Conservation (phyloP, 2,797 vertebrate genomes). For the Vireo griseus region DNA sequence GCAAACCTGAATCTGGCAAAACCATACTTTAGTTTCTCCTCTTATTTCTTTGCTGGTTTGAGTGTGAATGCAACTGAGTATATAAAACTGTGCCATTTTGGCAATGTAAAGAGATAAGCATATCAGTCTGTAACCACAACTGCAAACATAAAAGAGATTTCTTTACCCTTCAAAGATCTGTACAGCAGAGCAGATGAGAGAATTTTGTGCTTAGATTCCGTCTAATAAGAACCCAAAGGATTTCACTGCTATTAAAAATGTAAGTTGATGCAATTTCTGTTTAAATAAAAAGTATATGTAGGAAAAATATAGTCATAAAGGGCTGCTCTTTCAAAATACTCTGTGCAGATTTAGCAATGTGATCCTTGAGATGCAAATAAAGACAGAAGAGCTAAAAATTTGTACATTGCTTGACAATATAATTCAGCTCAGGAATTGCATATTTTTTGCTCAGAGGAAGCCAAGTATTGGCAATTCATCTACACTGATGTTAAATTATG, state of each 20-base stretch:
- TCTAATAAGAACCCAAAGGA: constrained; percentile 30
- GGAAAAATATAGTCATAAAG: neutral
- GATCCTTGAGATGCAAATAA: neutral
- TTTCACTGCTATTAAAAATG: constrained; percentile 21
- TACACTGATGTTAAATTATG: neutral
- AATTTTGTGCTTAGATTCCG: neutral
- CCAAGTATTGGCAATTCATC: constrained; percentile 20
- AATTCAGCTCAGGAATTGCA: neutral
- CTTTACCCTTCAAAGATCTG: neutral
- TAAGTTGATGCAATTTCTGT: neutral
- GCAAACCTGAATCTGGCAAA: neutral
- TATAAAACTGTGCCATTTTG: neutral
- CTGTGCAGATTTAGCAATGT: neutral
- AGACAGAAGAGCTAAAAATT: neutral
- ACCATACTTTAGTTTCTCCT: neutral
- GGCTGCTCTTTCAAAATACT: neutral
- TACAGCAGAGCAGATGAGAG: neutral
- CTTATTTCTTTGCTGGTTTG: neutral
- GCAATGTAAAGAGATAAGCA: neutral
- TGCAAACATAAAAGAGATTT: neutral
- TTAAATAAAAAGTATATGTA: constrained; percentile 1
- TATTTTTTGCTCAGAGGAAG: neutral
- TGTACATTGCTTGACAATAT: neutral
- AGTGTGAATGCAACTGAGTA: neutral
- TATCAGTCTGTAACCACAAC: neutral